Base-by-base conservation (phyloP, 2,888 invertebrate genomes). In the Scaptomyza cyrtandrae region DNA sequence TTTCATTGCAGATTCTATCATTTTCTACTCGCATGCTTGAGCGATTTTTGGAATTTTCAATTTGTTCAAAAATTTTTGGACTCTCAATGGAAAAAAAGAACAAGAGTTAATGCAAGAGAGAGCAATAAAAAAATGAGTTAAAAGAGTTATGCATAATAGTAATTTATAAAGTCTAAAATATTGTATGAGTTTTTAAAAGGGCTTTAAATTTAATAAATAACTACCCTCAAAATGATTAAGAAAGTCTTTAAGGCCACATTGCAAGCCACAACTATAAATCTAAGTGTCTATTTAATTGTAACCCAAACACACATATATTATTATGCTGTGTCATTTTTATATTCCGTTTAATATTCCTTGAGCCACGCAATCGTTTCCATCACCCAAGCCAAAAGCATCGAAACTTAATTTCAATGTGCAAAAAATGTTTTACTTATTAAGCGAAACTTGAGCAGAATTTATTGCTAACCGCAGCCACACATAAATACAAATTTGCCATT, bases 1-100 rank as follows among this genome's bases (percentile, higher is more conserved):
- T 89, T 85, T 85, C 89, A 88, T 87, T 85, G 83, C 79, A 72
- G 83, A 89, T 87, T 82, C 83, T 89, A 89, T 82, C 86, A 87
- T 85, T 85, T 85, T 81, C 80, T 84, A 78, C 80, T 85, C 71
- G 74, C 71, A 89, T 87, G 85, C 80, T 73, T 85, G 86, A 87
- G 89, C 89, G 67, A 87, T 77, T 85, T 85, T 89, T 73, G 88
- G 85, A 85, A 85, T 85, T 85, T 85, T 85, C 85, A 85, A 85
- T 85, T 85, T 85, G 85, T 87, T 85, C 83, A 71, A 80, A 87
- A 75, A 82, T 89, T 84, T 88, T 85, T 75, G 78, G 59, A 63
- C 57, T 37, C 66, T 62, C 66, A 56, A 60, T 67, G 59, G n/a
- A n/a, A n/a, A n/a, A n/a, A 64, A 53, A 62, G 64, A 52, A 45